A percentile compares a stretch with the other conserved stretches of the same genome.
phyloP scores from a whole-genome alignment of 2,797 vertebrate genomes.

The Mormyrus proboscirostris region DNA sequence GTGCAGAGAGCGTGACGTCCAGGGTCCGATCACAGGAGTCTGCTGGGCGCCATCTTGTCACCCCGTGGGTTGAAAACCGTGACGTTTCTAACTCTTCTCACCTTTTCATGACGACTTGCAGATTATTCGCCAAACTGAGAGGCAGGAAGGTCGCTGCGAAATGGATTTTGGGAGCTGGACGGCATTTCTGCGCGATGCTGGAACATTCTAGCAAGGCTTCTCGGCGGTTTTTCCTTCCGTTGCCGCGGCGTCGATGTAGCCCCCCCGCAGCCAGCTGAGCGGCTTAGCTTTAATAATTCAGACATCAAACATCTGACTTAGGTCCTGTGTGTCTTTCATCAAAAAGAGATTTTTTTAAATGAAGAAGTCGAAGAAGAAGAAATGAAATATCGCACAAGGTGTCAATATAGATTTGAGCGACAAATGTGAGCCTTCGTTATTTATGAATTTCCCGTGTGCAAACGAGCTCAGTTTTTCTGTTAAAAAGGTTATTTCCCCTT shows the following conservation, averaged over 20 bases:
- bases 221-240: not conserved
- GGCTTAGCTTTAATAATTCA: constrained; percentile 43
- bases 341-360: constrained; percentile 11
- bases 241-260: not conserved
- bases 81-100: not conserved
- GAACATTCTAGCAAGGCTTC: not conserved
- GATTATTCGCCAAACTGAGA: not conserved
- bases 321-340: constrained; percentile 31
- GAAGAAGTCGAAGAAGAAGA: not conserved
- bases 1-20: not conserved
- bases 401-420: constrained; percentile 23
- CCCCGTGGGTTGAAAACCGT: not conserved
- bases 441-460: constrained; percentile 11
- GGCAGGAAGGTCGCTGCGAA: not conserved
- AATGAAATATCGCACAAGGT: constrained; percentile 25
- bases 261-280: constrained; percentile 14
- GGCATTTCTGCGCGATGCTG: not conserved
- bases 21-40: not conserved
- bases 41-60: not conserved
- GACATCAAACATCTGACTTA: constrained; percentile 40
- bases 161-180: not conserved
- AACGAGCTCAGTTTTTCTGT: constrained; percentile 11
- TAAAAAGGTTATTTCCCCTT: constrained; percentile 28
- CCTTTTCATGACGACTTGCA: not conserved
- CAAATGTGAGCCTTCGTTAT: constrained; percentile 26